A percentile compares a stretch with the other conserved stretches of the same genome.
Conservation (phyloP, 2,113 vertebrate genomes). For the Argyrosomus japonicus region DNA sequence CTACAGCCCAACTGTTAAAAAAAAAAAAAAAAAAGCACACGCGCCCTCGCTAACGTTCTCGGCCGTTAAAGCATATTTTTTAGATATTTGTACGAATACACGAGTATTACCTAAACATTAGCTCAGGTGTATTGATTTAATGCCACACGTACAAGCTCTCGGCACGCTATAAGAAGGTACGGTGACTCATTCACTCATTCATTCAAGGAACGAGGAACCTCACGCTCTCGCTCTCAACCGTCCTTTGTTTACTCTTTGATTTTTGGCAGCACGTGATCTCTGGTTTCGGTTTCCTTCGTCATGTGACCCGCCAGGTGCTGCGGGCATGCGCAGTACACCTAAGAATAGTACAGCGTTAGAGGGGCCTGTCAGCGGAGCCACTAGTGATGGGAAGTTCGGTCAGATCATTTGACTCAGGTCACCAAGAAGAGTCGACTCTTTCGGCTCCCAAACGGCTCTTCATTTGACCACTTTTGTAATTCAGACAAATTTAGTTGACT, state of each 20-base stretch:
- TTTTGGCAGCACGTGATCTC: background rate
- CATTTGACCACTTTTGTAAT: too few species aligned
- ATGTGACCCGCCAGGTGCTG: slow-evolving; percentile 10
- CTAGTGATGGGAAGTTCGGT: too few species aligned
- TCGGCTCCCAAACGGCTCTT: too few species aligned
- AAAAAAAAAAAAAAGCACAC: too few species aligned
- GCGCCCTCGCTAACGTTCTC: slow-evolving; percentile 12
- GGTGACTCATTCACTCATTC: too few species aligned
- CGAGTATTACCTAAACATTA: background rate
- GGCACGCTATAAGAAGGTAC: too few species aligned
- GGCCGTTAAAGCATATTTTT: background rate
- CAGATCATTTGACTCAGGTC: too few species aligned
- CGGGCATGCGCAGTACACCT: slow-evolving; percentile 21
- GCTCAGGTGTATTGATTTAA: rapidly evolving
- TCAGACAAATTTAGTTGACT: too few species aligned
- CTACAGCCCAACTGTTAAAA: background rate
- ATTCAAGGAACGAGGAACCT: slow-evolving; percentile 7
- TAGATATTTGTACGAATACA: background rate
- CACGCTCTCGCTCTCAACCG: rapidly evolving
- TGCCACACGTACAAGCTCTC: too few species aligned
- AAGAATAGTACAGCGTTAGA: too few species aligned
- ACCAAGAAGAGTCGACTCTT: too few species aligned
- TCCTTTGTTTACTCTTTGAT: background rate
- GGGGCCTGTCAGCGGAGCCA: too few species aligned
- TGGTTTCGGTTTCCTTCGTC: slow-evolving; percentile 60